These are phyloP conservation scores for Hypsopygia costalis DNA, from an alignment of 2,888 invertebrate genomes.

Conservation along the genomic window DNA sequence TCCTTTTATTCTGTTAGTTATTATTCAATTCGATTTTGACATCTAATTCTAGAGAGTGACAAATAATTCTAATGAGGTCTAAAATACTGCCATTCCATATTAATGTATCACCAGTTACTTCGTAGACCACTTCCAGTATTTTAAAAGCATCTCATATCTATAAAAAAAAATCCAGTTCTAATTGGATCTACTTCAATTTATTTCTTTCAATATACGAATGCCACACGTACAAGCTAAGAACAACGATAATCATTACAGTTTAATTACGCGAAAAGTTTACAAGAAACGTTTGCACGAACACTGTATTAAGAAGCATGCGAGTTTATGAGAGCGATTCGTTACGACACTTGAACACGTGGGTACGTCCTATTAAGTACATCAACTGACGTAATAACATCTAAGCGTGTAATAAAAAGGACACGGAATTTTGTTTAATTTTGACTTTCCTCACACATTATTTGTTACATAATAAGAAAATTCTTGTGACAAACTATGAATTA, in stretches of 20 bases:
- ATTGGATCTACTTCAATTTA: not conserved
- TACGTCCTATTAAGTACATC: constrained; percentile 49
- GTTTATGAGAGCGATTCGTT: constrained; percentile 75
- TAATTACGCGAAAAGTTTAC: constrained; percentile 47
- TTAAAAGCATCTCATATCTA: too few species aligned
- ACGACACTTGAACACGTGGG: constrained; percentile 70
- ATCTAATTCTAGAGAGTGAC: too few species aligned
- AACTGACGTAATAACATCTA: constrained; percentile 28
- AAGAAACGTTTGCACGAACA: constrained; percentile 22
- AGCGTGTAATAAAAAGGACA: constrained; percentile 43
- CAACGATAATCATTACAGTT: constrained; percentile 24
- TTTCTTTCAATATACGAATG: not conserved
- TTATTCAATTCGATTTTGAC: too few species aligned
- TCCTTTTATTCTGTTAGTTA: too few species aligned
- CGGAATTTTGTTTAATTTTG: constrained; percentile 39
- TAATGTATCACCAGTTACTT: too few species aligned
- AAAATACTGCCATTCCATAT: too few species aligned
- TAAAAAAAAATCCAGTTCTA: too few species aligned
- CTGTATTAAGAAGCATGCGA: constrained; percentile 46
- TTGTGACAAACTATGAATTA: too few species aligned
- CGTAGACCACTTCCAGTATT: too few species aligned
- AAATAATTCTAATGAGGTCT: too few species aligned
- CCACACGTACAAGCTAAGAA: constrained; percentile 9
- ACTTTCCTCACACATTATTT: not conserved
- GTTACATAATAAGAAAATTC: too few species aligned